Evolutionary conservation across 2,888 invertebrate species (phyloP).

Genomic region (Drosophila percnosoma): DNA sequence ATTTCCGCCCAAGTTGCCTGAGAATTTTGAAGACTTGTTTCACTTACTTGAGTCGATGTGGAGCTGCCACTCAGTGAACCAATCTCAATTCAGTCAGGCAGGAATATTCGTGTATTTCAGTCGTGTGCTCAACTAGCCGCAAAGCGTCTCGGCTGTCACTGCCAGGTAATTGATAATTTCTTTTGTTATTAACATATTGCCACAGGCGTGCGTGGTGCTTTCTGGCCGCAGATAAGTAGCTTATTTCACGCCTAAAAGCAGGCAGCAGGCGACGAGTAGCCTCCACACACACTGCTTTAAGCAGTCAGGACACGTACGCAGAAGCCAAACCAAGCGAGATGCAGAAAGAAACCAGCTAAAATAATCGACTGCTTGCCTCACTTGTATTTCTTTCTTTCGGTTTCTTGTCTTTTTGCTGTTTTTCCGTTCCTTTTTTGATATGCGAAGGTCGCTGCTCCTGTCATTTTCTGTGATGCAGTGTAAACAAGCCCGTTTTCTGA

Average conservation of each 20-base stretch:
- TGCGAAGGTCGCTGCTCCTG: constrained; percentile 67
- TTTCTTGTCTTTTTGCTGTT: neutral
- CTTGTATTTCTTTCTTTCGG: constrained; percentile 4
- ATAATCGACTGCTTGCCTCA: constrained; percentile 56
- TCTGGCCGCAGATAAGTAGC: constrained; percentile 50
- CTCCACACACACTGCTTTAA: constrained; percentile 21
- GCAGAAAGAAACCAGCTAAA: constrained; percentile 35
- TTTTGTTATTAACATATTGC: constrained; percentile 64
- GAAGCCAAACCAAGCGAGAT: constrained; percentile 30
- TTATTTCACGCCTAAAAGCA: constrained; percentile 61
- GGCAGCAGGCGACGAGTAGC: constrained; percentile 16
- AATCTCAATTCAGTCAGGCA: constrained; percentile 21
- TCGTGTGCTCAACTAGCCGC: constrained; percentile 32
- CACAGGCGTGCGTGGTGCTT: constrained; percentile 18
- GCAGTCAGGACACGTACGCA: constrained; percentile 57
- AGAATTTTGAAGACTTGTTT: neutral
- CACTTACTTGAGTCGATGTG: neutral
- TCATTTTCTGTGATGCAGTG: constrained; percentile 59
- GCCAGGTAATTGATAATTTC: constrained; percentile 66
- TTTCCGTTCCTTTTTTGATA: constrained; percentile 5
- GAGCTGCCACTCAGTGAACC: constrained; percentile 6
- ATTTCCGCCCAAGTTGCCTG: neutral
- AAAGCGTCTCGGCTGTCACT: constrained; percentile 44
- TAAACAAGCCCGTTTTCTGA: constrained; percentile 54
- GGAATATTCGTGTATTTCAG: constrained; percentile 22